Conservation (phyloP, 2,113 vertebrate genomes). For the Chlorodrepanis virens region DNA sequence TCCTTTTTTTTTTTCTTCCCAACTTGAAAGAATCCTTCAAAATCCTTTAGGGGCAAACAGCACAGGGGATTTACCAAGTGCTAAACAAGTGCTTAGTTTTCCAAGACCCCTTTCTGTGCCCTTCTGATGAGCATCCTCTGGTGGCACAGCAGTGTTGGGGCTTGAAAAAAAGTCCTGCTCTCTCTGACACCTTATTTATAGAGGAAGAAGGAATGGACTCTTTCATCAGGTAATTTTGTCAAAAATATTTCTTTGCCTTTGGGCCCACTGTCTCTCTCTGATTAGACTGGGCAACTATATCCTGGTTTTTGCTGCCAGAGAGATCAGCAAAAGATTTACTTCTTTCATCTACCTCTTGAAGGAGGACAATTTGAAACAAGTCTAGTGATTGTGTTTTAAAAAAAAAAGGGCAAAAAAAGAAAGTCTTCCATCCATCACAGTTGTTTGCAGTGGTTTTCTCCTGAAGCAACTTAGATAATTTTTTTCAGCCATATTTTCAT, state of each 20-base stretch:
- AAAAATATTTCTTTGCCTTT: background rate
- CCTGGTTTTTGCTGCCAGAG: background rate
- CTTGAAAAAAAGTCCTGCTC: background rate
- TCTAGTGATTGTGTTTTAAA: background rate
- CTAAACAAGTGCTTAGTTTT: rapidly evolving
- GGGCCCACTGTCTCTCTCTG: background rate
- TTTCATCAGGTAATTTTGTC: background rate
- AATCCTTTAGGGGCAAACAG: background rate
- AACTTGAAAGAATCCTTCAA: background rate
- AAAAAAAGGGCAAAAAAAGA: rapidly evolving
- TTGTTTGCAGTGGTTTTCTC: background rate
- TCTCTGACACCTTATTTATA: background rate
- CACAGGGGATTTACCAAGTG: background rate
- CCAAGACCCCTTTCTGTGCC: background rate
- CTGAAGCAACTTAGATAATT: background rate
- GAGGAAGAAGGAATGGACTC: background rate
- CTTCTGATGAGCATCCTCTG: background rate
- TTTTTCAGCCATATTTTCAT: background rate
- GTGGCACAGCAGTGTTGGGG: background rate
- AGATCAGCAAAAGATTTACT: background rate
- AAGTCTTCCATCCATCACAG: background rate
- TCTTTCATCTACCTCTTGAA: background rate
- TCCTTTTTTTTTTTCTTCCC: background rate
- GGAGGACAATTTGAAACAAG: background rate
- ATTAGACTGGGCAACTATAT: background rate